Base-by-base conservation (phyloP, 2,888 invertebrate species). In the Pomacea canaliculata region DNA sequence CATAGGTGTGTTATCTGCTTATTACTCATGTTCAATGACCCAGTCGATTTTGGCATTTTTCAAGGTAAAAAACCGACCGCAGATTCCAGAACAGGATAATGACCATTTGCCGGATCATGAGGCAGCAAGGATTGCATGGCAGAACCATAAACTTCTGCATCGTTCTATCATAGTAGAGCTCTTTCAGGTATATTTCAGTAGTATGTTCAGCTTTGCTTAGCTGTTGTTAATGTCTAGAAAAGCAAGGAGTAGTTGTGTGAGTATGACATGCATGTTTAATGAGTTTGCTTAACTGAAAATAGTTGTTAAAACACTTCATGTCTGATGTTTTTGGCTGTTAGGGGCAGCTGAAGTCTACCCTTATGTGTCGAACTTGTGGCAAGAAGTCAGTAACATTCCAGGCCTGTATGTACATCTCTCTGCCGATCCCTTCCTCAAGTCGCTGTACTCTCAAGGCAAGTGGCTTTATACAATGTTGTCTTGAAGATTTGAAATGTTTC, bases 321-420 rank as follows among this genome's bases (percentile, higher is more conserved):
- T 23, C 23, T 23, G 23, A 23, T 56, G 51, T 56, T 56, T 56
- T 16, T 51, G 51, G 16, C 37, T 37, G 78, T 16, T 81, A 90
- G 91, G 97, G 97, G 0, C 95, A 96, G 92, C 93, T 96, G 83
- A 94, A 94, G 86, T 96, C 96, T 19, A 95, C 95, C 0, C 94
- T 97, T 3, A 93, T 93, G 74, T 97, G 97, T 90, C 91, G 93
- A 3, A 92, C 92, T 12, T 97, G 97, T 91, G 91, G 92, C 77
- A 94, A 94, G 86, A 93, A 93, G 86, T 96, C 96, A 73, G 94
- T 94, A 79, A 96, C 95, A 0, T 96, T 96, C 90, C 96, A 97
- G 90, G 94, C 95, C 19, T 97, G 96, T 91, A 95, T 95, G 86
- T 95, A 95, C 91, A 92, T 97, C 70, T 95, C 96, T 27, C 92